Conservation (phyloP, 2,797 vertebrate species). For the Rhynchotus rufescens region DNA sequence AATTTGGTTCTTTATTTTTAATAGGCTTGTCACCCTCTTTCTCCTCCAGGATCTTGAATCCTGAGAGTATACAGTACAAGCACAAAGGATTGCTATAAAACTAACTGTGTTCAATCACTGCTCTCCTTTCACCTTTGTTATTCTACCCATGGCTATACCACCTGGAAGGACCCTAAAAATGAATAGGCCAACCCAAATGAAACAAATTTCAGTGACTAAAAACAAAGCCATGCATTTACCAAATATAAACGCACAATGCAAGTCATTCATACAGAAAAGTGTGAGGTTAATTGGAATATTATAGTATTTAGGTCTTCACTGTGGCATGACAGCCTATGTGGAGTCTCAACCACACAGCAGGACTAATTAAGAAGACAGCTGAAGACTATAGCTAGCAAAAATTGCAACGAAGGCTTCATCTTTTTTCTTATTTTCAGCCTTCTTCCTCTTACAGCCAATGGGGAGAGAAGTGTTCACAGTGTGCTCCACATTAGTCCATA, state of each 20-base stretch:
- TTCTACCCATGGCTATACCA: background rate
- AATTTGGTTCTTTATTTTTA: background rate
- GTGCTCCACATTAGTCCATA: slow-evolving; percentile 39
- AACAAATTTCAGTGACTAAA: background rate
- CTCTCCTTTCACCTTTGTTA: background rate
- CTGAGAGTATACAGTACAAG: background rate
- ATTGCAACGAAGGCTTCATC: background rate
- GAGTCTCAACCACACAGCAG: slow-evolving; percentile 33
- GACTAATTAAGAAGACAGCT: slow-evolving; percentile 58
- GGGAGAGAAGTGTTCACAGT: slow-evolving; percentile 25
- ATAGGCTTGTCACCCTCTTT: background rate
- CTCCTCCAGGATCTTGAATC: background rate
- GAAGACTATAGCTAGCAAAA: slow-evolving; percentile 16
- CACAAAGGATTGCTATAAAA: background rate
- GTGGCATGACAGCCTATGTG: slow-evolving; percentile 11
- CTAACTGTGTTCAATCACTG: background rate
- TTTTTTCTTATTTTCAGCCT: background rate
- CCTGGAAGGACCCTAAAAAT: background rate
- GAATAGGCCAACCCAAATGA: background rate
- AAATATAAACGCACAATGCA: background rate
- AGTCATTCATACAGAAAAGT: background rate
- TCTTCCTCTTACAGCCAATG: background rate
- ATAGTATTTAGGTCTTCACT: slow-evolving; percentile 23
- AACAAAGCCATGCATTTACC: background rate
- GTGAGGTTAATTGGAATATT: slow-evolving; percentile 36